Conservation (phyloP, 2,113 vertebrate species). For the Carassius auratus region DNA sequence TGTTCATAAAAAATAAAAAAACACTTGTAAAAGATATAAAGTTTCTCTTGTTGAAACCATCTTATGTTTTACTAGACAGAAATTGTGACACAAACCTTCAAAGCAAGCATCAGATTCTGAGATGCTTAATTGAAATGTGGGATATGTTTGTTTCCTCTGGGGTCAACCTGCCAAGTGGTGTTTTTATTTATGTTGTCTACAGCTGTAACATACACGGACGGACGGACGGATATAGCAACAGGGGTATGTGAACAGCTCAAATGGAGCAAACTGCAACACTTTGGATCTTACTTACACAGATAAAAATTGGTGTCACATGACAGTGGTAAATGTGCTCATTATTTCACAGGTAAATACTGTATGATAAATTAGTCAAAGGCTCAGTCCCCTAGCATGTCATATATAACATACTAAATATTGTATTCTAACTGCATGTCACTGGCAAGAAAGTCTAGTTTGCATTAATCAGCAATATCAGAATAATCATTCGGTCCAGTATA, state of each 20-base stretch:
- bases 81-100: slow-evolving; percentile 65
- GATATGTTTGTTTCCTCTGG: slow-evolving; percentile 31
- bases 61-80: slow-evolving; percentile 60
- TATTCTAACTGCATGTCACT: not conserved
- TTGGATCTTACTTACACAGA: not conserved
- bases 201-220: not conserved
- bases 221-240: not conserved
- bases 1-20: slow-evolving; percentile 72
- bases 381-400: not conserved
- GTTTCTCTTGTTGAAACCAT: slow-evolving; percentile 57
- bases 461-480: not conserved
- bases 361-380: not conserved
- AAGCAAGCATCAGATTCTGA: slow-evolving; percentile 52
- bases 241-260: not conserved
- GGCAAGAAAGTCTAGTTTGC: not conserved
- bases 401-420: not conserved
- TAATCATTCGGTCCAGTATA: not conserved
- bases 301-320: not conserved
- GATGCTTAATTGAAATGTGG: slow-evolving; percentile 65
- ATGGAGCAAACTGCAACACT: slow-evolving; percentile 7
- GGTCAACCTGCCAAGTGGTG: slow-evolving; percentile 56
- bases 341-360: not conserved
- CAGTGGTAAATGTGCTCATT: not conserved
- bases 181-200: slow-evolving; percentile 59
- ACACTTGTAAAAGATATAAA: slow-evolving; percentile 50